Conservation (phyloP, 2,113 vertebrate species). For the Sinocyclocheilus anshuiensis region DNA sequence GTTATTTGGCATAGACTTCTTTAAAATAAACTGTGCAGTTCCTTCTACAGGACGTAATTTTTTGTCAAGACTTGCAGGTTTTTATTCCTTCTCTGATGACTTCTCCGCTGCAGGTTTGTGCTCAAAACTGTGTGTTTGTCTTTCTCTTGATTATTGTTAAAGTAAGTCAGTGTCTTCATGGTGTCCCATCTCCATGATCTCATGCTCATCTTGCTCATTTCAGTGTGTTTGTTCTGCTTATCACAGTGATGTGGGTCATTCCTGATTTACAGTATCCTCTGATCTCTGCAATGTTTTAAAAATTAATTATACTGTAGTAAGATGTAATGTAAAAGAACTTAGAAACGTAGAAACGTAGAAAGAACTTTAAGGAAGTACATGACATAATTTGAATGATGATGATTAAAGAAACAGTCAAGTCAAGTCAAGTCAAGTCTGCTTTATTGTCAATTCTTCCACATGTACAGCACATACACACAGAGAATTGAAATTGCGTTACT, state of each 20-base stretch:
- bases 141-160: conserved; percentile 50
- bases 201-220: conserved; percentile 42
- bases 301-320: background rate
- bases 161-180: conserved; percentile 18
- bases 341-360: too few species aligned
- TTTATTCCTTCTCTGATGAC: conserved; percentile 29
- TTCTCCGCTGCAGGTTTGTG: background rate
- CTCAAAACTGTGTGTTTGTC: conserved; percentile 32
- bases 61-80: background rate
- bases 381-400: background rate
- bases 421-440: too few species aligned
- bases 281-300: background rate
- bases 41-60: background rate
- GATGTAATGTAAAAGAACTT: background rate
- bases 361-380: background rate
- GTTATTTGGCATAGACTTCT: background rate
- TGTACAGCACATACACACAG: too few species aligned
- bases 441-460: too few species aligned
- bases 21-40: background rate
- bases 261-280: background rate
- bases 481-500: too few species aligned
- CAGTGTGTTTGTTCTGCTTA: conserved; percentile 49
- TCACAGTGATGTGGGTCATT: conserved; percentile 30
- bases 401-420: background rate
- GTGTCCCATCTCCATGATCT: conserved; percentile 14